Conservation (phyloP, 1,140 invertebrate genomes). For the Cydia pomonella region DNA sequence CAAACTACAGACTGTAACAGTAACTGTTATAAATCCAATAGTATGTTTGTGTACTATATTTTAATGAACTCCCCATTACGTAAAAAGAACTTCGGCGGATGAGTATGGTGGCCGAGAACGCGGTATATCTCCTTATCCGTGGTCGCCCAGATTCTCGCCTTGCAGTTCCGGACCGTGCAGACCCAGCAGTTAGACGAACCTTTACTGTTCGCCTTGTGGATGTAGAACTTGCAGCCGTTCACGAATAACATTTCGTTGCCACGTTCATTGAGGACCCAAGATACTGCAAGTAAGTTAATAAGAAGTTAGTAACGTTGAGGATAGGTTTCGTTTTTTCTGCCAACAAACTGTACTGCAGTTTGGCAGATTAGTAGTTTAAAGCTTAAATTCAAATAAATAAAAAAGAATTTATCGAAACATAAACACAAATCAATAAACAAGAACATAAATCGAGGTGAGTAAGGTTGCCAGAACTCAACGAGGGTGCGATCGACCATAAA, state of each 20-base stretch:
- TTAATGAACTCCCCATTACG: slow-evolving; percentile 44
- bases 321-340: no score
- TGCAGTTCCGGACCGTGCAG: not conserved
- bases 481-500: no score
- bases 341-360: no score
- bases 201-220: not conserved
- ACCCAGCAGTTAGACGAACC: not conserved
- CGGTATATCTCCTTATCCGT: not conserved
- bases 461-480: no score
- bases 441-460: no score
- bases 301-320: not conserved
- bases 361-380: no score
- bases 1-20: no score
- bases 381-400: no score
- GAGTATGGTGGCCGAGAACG: not conserved
- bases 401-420: no score
- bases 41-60: slow-evolving; percentile 31
- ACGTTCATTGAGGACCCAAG: slow-evolving; percentile 5
- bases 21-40: no score
- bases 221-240: not conserved
- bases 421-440: no score
- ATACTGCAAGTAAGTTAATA: not conserved
- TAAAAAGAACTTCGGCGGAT: slow-evolving; percentile 29
- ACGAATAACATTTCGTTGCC: not conserved
- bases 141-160: not conserved